Percentiles rank a stretch among this genome's conserved stretches.
phyloP scores from a whole-genome alignment of 2,888 invertebrate genomes.

The Proisotoma minuta region DNA sequence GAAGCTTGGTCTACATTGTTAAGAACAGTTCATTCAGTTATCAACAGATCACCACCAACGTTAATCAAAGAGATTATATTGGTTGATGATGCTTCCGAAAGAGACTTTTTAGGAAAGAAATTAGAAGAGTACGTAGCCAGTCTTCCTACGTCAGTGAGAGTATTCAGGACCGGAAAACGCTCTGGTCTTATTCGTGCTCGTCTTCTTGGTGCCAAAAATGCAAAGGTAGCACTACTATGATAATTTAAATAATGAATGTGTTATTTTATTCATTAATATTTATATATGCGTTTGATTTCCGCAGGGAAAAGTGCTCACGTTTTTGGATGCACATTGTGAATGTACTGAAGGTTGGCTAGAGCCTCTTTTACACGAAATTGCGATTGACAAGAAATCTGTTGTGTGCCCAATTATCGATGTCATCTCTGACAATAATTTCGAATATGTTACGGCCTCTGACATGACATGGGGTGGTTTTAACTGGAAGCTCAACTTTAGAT shows the following conservation, averaged over 20 bases:
- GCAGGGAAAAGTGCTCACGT: constrained; percentile 86
- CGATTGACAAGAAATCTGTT: constrained; percentile 84
- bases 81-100: constrained; percentile 95
- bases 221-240: constrained; percentile 37
- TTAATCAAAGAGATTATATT: constrained; percentile 90
- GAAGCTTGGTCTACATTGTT: constrained; percentile 97
- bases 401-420: constrained; percentile 99
- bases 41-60: constrained; percentile 78
- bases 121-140: constrained; percentile 83
- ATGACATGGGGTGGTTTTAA: constrained; percentile 99
- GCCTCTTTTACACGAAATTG: constrained; percentile 85
- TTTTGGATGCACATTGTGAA: constrained; percentile 97
- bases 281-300: constrained; percentile 10
- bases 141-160: constrained; percentile 77
- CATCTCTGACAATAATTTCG: constrained; percentile 97
- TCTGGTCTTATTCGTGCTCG: constrained; percentile 95
- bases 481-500: constrained; percentile 89
- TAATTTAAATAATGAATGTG: background rate
- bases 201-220: constrained; percentile 86
- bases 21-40: constrained; percentile 73
- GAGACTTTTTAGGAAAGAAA: constrained; percentile 81
- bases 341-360: constrained; percentile 99
- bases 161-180: constrained; percentile 83
- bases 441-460: constrained; percentile 97
- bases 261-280: background rate